phyloP scores from a whole-genome alignment of 2,888 invertebrate species.

The Lamproptera curius region DNA sequence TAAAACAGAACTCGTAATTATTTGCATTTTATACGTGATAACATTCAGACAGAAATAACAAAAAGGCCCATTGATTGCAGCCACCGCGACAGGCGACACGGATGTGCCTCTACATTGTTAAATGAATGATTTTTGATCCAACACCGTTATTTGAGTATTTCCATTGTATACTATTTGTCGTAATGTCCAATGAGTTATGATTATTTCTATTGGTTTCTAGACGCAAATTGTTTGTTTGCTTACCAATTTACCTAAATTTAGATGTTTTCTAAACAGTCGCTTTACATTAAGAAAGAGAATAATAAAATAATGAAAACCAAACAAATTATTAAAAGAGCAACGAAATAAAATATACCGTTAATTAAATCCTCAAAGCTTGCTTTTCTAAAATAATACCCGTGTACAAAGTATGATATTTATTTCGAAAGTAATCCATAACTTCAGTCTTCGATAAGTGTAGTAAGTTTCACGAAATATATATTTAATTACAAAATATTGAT shows the following conservation, averaged over 20 bases:
- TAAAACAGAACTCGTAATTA: background rate
- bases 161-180: slow-evolving; percentile 35
- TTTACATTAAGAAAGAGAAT: background rate
- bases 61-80: slow-evolving; percentile 7
- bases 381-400: too few relatives aligned
- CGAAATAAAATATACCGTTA: background rate
- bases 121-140: slow-evolving; percentile 31
- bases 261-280: background rate
- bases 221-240: background rate
- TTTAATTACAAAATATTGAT: too few relatives aligned
- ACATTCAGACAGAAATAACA: background rate
- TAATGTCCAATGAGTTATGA: too few relatives aligned
- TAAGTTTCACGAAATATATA: too few relatives aligned
- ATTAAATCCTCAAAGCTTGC: too few relatives aligned
- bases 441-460: too few relatives aligned
- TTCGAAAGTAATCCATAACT: too few relatives aligned
- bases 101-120: slow-evolving; percentile 43
- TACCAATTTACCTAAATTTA: background rate
- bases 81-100: slow-evolving; percentile 44
- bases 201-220: background rate
- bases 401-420: too few relatives aligned
- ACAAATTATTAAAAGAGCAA: background rate
- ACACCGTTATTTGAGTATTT: slow-evolving; percentile 49
- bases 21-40: slow-evolving; percentile 9
- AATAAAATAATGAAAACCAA: background rate